Evolutionary conservation across 1,140 invertebrate genomes (phyloP), one percentile per base, ranked within the genome.

Genomic region (Dysdera silvatica): DNA sequence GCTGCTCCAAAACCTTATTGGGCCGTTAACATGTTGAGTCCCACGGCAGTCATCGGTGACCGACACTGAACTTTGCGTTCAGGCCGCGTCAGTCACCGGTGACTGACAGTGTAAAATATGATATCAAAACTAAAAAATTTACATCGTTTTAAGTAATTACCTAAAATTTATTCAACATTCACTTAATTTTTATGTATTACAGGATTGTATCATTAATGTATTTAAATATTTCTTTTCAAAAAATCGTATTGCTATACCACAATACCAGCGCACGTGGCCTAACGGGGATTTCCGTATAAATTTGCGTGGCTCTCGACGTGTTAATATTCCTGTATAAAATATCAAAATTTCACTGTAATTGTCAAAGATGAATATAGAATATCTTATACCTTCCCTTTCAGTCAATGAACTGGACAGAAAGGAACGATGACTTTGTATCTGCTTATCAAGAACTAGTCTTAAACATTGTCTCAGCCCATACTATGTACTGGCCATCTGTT

Each of bases 381-480:
- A 12, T 18, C 1, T 47, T 49, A 4, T 12, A 35, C 35, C 49
- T 35, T 35, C 12, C 47, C 32, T 33, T 35, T 26, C 16, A 64
- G 61, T 29, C 37, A 28, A 33, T 64, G 10, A 40, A 49, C n/a
- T 64, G 61, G 61, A 54, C 35, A 28, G 29, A 16, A 7, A 57
- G 48, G 29, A 40, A 58, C 35, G 48, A 31, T 7, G 28, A 5
- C 6, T 58, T 64, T 23, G 26, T 64, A 4, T 6, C 0, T 10
- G 4, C 28, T 10, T 65, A 65, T 49, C 12, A 65, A 60, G 57
- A 65, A 40, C 32, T 65, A 10, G 55, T 65, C 37, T 43, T 48
- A 26, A 60, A 65, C 51, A 18, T 65, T 10, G 43, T 65, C 4
- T 59, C 57, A 24, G 63, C 63, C 28, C 56, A 65, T 49, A 18